Conservation (phyloP, 2,797 vertebrate genomes). For the Cercopithecus petaurista region DNA sequence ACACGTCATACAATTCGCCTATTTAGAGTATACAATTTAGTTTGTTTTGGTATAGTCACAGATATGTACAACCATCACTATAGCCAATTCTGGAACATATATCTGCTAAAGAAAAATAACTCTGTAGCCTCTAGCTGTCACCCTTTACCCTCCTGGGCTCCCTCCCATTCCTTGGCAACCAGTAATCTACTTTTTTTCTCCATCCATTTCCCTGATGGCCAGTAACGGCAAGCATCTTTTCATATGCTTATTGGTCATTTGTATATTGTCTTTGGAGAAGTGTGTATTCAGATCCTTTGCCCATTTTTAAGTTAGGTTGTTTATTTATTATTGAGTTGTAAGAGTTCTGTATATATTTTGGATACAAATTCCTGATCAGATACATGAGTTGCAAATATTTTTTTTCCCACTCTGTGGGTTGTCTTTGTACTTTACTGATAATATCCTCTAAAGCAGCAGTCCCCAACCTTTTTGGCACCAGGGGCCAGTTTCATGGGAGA, state of each 20-base stretch:
- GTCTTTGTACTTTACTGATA: neutral
- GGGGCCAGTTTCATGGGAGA: neutral
- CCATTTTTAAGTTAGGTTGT: neutral
- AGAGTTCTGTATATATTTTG: neutral
- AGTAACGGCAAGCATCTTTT: neutral
- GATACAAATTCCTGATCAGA: neutral
- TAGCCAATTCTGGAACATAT: neutral
- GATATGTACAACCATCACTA: neutral
- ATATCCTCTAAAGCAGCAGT: neutral
- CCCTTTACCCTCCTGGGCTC: neutral
- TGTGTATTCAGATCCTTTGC: neutral
- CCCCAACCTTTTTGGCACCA: neutral
- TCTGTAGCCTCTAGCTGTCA: neutral
- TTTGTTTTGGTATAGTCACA: neutral
- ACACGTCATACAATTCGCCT: neutral
- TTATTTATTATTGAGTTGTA: slow-evolving; percentile 14
- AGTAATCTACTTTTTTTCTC: neutral
- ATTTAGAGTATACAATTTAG: neutral
- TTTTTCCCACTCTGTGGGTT: neutral
- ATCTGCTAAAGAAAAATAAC: neutral
- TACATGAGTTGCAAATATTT: neutral
- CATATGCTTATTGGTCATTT: neutral
- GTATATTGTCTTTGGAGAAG: neutral
- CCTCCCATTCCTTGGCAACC: neutral
- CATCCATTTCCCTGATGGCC: neutral